A percentile compares a stretch with the other conserved stretches of the same genome.
These are phyloP conservation scores for Aegithalos caudatus DNA, from an alignment of 2,113 vertebrate species.

Conservation along the genomic window DNA sequence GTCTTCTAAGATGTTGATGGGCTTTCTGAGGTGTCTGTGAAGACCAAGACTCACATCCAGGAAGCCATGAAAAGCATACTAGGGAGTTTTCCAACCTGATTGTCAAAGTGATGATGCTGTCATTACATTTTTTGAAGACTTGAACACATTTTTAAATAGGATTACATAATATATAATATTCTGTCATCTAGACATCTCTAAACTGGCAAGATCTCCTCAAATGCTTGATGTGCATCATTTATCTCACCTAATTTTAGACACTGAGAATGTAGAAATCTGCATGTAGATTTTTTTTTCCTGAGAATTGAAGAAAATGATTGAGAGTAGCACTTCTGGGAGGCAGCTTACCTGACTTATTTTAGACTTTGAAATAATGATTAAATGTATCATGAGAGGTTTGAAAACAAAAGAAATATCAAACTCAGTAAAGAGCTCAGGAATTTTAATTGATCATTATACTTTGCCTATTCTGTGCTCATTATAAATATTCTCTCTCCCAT, in stretches of 20 bases:
- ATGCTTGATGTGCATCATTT: neutral
- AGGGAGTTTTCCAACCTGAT: neutral
- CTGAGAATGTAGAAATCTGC: neutral
- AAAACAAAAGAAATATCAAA: neutral
- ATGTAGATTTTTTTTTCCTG: neutral
- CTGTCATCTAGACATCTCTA: neutral
- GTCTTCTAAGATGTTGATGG: neutral
- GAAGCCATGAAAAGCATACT: neutral
- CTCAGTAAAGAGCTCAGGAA: neutral
- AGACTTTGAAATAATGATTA: neutral
- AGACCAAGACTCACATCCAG: neutral
- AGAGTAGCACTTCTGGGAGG: neutral
- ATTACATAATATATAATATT: neutral
- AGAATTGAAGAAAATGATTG: neutral
- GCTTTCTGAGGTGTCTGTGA: neutral
- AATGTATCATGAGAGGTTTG: neutral
- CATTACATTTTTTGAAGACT: neutral
- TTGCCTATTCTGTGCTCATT: neutral
- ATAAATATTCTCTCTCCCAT: neutral
- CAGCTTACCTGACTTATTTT: neutral
- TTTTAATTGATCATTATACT: neutral
- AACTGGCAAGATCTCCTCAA: neutral
- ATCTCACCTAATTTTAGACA: neutral
- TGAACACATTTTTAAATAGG: neutral
- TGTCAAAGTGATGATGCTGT: neutral